Conservation (phyloP, 2,797 vertebrate genomes). For the Xenops minutus region DNA sequence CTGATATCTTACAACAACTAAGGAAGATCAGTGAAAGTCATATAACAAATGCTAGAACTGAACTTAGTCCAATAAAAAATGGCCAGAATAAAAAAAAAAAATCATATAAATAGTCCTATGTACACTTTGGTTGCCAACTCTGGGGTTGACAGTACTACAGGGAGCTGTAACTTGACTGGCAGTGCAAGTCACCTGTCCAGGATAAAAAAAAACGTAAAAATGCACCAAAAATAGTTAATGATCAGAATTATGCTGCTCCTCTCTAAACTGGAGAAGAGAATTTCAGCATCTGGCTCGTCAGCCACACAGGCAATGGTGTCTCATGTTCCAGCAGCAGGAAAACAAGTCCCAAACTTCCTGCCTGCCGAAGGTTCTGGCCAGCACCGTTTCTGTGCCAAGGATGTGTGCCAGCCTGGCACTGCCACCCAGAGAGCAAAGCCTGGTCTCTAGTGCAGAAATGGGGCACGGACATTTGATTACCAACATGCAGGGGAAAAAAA, state of each 20-base stretch:
- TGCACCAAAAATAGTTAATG: not conserved
- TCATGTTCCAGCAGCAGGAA: not conserved
- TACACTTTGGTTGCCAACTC: constrained; percentile 44
- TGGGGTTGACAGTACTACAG: not conserved
- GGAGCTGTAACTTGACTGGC: constrained; percentile 46
- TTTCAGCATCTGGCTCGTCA: not conserved
- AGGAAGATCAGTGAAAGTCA: not conserved
- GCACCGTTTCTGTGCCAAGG: not conserved
- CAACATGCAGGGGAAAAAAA: not conserved
- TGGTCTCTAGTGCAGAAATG: accelerated
- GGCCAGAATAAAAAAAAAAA: constrained; percentile 25
- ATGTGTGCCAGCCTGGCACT: accelerated
- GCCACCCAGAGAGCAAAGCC: not conserved
- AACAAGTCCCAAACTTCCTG: not conserved
- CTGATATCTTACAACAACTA: not conserved
- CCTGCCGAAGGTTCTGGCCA: not conserved
- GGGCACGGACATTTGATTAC: not conserved
- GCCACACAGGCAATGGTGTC: not conserved
- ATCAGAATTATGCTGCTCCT: not conserved
- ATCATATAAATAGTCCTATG: constrained; percentile 67
- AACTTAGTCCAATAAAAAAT: constrained; percentile 39
- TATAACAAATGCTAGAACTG: constrained; percentile 8
- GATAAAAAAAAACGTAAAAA: not conserved
- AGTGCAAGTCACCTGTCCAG: constrained; percentile 61
- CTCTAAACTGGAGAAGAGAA: not conserved